These are phyloP conservation scores for Branchipolynoe longqiensis DNA, from an alignment of 2,888 invertebrate species.

Conservation along the genomic window DNA sequence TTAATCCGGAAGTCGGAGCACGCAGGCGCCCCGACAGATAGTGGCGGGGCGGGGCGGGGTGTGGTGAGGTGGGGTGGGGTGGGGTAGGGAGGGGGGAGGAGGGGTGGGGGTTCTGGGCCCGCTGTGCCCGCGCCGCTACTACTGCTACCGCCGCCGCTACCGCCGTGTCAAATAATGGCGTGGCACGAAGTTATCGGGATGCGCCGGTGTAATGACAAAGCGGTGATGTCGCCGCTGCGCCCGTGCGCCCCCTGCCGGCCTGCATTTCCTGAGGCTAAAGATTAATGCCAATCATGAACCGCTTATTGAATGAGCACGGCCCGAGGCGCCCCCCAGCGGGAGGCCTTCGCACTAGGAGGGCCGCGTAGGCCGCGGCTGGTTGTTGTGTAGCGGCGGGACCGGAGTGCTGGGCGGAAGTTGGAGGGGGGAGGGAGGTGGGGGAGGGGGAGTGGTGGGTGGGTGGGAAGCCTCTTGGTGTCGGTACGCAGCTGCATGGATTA, in stretches of 20 bases:
- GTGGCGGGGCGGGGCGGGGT: neutral
- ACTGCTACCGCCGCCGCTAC: no score
- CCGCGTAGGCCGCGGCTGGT: no score
- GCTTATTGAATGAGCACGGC: constrained; percentile 50
- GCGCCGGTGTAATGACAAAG: constrained; percentile 48
- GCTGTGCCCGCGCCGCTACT: neutral
- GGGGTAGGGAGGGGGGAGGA: neutral
- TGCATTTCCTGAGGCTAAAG: constrained; percentile 52
- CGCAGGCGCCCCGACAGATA: constrained; percentile 41
- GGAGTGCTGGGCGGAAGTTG: neutral
- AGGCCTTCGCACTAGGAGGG: no score
- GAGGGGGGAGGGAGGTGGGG: neutral
- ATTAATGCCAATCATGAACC: constrained; percentile 50
- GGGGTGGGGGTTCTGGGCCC: no score
- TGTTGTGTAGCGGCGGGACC: no score
- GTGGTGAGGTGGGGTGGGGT: constrained; percentile 1
- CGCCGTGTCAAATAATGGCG: constrained; percentile 44
- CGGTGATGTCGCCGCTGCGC: constrained; percentile 6
- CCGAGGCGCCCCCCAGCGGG: neutral
- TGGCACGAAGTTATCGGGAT: constrained; percentile 39
- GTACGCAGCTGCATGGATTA: no score
- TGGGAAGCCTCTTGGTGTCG: neutral
- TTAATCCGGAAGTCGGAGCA: constrained; percentile 51
- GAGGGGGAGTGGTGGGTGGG: neutral
- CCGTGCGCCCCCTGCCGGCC: neutral